Conservation (phyloP, 2,113 vertebrate species). For the Panthera leo region DNA sequence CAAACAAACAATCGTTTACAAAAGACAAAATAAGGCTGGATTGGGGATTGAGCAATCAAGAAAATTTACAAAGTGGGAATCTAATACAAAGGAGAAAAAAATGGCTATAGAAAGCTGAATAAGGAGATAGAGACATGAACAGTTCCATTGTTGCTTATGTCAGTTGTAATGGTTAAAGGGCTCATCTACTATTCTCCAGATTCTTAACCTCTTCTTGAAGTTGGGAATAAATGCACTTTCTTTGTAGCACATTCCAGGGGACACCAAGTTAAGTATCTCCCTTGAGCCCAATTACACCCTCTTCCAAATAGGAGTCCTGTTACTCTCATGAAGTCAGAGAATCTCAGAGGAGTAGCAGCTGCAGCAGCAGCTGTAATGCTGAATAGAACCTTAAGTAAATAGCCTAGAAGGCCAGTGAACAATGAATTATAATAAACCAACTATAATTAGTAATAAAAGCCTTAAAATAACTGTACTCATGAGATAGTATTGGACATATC, state of each 20-base stretch:
- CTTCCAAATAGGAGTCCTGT: slow-evolving; percentile 46
- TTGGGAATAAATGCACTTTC: slow-evolving; percentile 18
- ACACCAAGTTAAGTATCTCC: slow-evolving; percentile 61
- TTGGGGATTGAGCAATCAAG: not conserved
- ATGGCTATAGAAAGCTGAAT: not conserved
- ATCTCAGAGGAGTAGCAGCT: slow-evolving; percentile 67
- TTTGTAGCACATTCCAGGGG: slow-evolving; percentile 40
- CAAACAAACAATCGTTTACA: not conserved
- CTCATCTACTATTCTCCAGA: not conserved
- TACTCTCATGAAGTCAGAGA: slow-evolving; percentile 1
- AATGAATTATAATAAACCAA: slow-evolving; percentile 80
- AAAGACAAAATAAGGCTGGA: not conserved
- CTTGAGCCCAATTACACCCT: slow-evolving; percentile 63
- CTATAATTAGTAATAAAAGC: slow-evolving; percentile 82
- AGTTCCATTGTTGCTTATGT: not conserved
- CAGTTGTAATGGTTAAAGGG: not conserved
- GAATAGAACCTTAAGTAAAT: slow-evolving; percentile 79
- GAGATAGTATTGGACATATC: slow-evolving; percentile 72
- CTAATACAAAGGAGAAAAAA: not conserved
- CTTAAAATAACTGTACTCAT: slow-evolving; percentile 83
- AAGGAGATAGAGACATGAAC: not conserved
- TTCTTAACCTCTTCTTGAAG: slow-evolving; percentile 34
- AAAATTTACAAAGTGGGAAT: not conserved
- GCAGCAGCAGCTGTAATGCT: slow-evolving; percentile 66
- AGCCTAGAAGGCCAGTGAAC: slow-evolving; percentile 74